Base-by-base conservation (phyloP, 2,888 invertebrate species). In the Scaptomyza polygonia region DNA sequence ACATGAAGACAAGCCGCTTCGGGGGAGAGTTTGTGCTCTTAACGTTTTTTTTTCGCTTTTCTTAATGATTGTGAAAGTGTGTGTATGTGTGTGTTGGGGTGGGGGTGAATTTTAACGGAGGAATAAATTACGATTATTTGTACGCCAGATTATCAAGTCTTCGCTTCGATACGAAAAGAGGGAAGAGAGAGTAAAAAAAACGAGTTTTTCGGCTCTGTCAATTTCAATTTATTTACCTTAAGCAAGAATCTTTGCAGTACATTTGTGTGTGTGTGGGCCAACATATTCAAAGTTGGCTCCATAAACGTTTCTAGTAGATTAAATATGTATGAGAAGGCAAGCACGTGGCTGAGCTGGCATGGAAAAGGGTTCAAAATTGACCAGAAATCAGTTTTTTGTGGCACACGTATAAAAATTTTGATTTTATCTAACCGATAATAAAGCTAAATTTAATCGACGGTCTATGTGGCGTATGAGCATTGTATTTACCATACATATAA, bases 61-160 rank as follows among this genome's bases (percentile, higher is more conserved):
- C 27, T 48, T 39, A 40, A 6, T 45, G 39, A n/a, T 48, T 45
- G 11, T 30, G n/a, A n/a, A n/a, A n/a, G 7, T 16, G 8, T 34
- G n/a, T n/a, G 30, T n/a, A n/a, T n/a, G 3, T 34, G 2, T 7
- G 14, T 5, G 14, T 9, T 9, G 29, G 11, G 6, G 39, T 21
- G 42, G 48, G 49, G 65, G 53, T 62, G 71, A 71, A 85, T 25
- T 29, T 21, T 53, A 25, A 25, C n/a, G 59, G 55, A 58, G 67
- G 83, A 77, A 83, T 84, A 88, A 88, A 88, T 84, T 88, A 79
- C 78, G 84, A 62, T 80, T 84, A 74, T 86, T 83, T 79, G 77
- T 59, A 63, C 67, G 43, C 52, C 57, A 70, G 82, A 84, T 87
- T 86, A 87, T 73, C 79, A 73, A 71, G 61, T 79, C 59, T 69